Evolutionary conservation across 2,113 vertebrate species (phyloP), one percentile per base, ranked within the genome.

Genomic region (Xyrauchen texanus): DNA sequence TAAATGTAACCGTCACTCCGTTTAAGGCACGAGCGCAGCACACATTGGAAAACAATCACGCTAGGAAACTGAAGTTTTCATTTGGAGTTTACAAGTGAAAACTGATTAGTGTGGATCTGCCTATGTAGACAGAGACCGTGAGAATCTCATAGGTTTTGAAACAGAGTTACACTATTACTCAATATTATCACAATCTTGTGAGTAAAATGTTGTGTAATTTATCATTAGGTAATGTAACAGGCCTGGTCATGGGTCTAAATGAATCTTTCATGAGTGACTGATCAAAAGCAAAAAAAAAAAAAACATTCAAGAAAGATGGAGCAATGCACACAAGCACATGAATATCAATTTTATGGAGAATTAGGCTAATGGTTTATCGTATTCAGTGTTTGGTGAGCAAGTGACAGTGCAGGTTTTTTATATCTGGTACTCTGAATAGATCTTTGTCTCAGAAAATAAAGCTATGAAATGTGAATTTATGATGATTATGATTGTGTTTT

Each of bases 371-470:
- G 76, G 76, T 89, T 81, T 64, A 81, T 86, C 70, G 83, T 81
- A 81, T 85, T 79, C 58, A 80, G 58, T 86, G 88, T 89, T 89
- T 90, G 90, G 85, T 88, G 77, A 88, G 88, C 83, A 85, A 84
- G 86, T 82, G 87, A 91, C 90, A 87, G 88, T 89, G 87, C 87
- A 86, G 87, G 84, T 34, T 90, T 87, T 87, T 80, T 79, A 82
- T 69, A 77, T 88, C 82, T 88, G 82, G 15, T 87, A 88, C 82
- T 77, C 76, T 78, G 82, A 88, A 88, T 86, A 81, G 83, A 84
- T 90, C 79, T 87, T 86, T 90, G 90, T 91, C 90, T 90, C 76
- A 82, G 88, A 90, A 86, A 88, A 85, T 82, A 88, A 90, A 87
- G 85, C 49, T 85, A 86, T 86, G 79, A 74, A 79, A 83, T 79